Evolutionary conservation across 2,888 invertebrate species (phyloP).

Genomic region (Xestia ashworthii): DNA sequence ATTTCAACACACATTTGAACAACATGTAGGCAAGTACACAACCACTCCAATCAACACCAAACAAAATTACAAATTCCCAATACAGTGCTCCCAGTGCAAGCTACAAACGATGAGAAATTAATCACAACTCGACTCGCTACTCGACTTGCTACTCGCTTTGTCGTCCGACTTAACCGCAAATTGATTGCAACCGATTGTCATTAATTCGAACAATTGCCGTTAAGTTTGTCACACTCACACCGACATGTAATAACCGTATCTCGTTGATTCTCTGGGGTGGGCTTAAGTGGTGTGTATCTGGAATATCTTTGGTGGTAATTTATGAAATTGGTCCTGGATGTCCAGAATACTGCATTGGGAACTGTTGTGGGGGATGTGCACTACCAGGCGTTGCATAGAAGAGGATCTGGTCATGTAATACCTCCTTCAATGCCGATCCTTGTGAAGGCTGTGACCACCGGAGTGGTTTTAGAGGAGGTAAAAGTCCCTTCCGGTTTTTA

Average conservation of each 20-base stretch:
- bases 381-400: background rate
- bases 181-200: slow-evolving; percentile 75
- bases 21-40: background rate
- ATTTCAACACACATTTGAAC: background rate
- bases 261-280: slow-evolving; percentile 34
- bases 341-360: slow-evolving; percentile 5
- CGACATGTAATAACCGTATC: slow-evolving; percentile 50
- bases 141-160: slow-evolving; percentile 69
- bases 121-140: slow-evolving; percentile 52
- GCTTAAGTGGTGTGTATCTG: slow-evolving; percentile 16
- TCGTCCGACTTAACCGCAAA: slow-evolving; percentile 70
- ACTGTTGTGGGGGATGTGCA: background rate
- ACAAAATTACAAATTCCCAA: slow-evolving; percentile 52
- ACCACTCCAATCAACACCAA: slow-evolving; percentile 7
- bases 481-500: no score
- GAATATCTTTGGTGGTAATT: slow-evolving; percentile 7
- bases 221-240: slow-evolving; percentile 68
- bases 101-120: slow-evolving; percentile 65
- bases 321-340: background rate
- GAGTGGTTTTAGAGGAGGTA: background rate
- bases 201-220: slow-evolving; percentile 73
- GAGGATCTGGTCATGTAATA: background rate
- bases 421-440: no score
- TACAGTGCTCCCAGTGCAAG: slow-evolving; percentile 51
- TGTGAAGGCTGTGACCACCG: background rate